Conservation (phyloP, 2,888 invertebrate genomes). For the Philonicus albiceps region DNA sequence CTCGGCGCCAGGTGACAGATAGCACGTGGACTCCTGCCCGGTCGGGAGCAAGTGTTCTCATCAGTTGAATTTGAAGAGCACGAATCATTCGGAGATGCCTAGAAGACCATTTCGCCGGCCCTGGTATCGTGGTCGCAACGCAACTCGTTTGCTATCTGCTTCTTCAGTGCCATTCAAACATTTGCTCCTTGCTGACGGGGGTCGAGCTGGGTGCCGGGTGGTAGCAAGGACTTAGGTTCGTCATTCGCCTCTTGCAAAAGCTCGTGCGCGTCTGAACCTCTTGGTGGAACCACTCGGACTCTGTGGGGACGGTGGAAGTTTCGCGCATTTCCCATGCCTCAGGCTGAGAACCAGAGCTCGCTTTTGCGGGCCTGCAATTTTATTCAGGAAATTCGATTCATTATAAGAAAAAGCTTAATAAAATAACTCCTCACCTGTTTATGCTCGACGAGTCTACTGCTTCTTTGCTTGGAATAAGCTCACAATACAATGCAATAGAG, state of each 20-base stretch:
- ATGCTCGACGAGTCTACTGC: not conserved
- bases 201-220: not conserved
- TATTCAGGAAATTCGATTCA: not conserved
- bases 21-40: not conserved
- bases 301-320: no score
- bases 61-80: not conserved
- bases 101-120: not conserved
- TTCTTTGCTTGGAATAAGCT: no score
- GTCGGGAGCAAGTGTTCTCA: not conserved
- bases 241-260: not conserved
- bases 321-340: not conserved
- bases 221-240: not conserved
- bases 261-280: not conserved
- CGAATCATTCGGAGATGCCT: not conserved
- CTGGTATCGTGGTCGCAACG: not conserved
- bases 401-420: not conserved
- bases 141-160: not conserved
- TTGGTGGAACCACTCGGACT: not conserved
- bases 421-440: not conserved
- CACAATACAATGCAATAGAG: no score
- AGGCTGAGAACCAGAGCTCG: not conserved
- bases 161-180: not conserved
- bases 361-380: not conserved
- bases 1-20: slow-evolving; percentile 7
- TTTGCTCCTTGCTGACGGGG: not conserved